Conservation (phyloP, 2,113 vertebrate species). For the Upupa epops region DNA sequence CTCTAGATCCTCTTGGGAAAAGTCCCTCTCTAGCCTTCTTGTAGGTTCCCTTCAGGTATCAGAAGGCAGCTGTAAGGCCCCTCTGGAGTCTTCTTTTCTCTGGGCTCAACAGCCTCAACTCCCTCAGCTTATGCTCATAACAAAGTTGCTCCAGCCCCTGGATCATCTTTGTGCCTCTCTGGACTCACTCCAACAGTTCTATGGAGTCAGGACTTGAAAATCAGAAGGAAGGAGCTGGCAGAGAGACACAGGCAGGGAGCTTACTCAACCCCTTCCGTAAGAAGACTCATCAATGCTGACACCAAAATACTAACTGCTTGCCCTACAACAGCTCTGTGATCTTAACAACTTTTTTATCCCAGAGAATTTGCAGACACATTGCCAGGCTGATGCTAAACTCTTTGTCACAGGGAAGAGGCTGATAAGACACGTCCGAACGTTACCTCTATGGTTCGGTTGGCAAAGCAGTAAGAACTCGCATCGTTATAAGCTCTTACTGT, state of each 20-base stretch:
- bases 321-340: background rate
- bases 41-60: no score
- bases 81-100: no score
- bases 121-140: no score
- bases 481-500: background rate
- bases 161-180: no score
- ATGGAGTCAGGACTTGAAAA: no score
- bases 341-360: background rate
- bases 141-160: no score
- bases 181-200: no score
- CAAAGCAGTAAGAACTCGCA: background rate
- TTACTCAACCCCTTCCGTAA: background rate
- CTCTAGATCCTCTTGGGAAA: no score
- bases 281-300: background rate
- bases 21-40: no score
- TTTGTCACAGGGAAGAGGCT: background rate
- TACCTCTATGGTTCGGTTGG: fast-evolving
- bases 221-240: fast-evolving
- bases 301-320: background rate
- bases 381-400: background rate
- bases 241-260: no score
- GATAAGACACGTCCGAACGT: background rate
- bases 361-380: background rate
- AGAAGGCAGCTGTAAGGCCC: no score
- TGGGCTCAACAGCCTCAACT: no score